Evolutionary conservation across 2,797 vertebrate genomes (phyloP), one percentile per base, ranked within the genome.

Genomic region (Gallinago nigripennis): DNA sequence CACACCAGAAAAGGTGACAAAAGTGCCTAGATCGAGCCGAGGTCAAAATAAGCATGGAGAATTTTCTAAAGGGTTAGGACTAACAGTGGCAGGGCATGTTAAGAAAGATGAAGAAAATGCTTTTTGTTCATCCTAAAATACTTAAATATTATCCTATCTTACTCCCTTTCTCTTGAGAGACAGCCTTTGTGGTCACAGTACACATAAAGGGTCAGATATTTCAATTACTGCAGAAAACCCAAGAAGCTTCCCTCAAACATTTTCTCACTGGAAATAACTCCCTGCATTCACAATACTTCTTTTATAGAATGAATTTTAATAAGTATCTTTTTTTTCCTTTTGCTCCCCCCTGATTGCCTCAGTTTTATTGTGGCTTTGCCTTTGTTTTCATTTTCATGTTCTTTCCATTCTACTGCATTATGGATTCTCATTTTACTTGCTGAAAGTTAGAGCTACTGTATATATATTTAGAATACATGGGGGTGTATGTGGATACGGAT

Each of bases 401-500:
- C 72, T 88, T 51, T 85, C 46, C 69, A 60, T 84, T 96, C 65
- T 90, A 54, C 71, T 73, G 89, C 90, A 85, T 94, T 96, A 79
- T 85, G 64, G 60, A 92, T 94, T 93, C 90, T 95, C 79, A 94
- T 93, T 95, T 96, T 83, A 86, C 93, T 94, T 93, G 83, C 91
- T 94, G 92, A 76, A 97, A 88, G 46, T 92, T 92, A 94, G 77
- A 97, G 88, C 76, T 95, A 86, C 91, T 96, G 94, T 94, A 94
- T 16, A 37, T 97, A 95, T 96, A 97, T 97, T 96, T 97, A 97
- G 95, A 95, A 94, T 57, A 57, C 9, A 43, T 79, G 95, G 95
- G 95, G 92, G 88, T 96, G 72, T 96, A 92, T 90, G 91, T 94
- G 95, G 95, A 89, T 95, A 86, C 70, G 95, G 91, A 94, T 95